These are phyloP conservation scores for Drosophila aff. DNA, from an alignment of 1,140 invertebrate species.

Conservation along the genomic window DNA sequence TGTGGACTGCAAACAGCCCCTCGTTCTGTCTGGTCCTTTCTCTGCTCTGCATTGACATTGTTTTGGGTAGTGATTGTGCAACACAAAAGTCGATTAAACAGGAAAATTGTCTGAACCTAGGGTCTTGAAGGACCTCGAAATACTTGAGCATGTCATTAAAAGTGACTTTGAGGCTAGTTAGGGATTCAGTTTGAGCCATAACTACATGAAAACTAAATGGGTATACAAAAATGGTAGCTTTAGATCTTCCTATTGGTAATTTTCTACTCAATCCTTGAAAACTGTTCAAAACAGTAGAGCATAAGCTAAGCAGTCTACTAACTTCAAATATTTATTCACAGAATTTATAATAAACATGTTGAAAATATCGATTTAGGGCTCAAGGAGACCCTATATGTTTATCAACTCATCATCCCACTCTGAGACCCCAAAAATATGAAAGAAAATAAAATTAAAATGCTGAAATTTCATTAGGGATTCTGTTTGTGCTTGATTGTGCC, in stretches of 20 bases:
- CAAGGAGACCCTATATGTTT: not conserved
- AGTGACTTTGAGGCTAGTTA: not conserved
- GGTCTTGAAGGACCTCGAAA: not conserved
- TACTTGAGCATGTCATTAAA: slow-evolving; percentile 2
- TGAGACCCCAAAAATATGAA: too few relatives aligned
- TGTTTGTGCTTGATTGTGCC: slow-evolving; percentile 7
- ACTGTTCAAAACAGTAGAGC: not conserved
- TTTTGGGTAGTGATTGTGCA: slow-evolving; percentile 45
- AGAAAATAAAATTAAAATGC: slow-evolving; percentile 8
- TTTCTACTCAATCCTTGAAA: not conserved
- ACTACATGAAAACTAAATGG: not conserved
- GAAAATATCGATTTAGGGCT: not conserved
- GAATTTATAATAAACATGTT: not conserved
- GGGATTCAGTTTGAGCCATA: not conserved
- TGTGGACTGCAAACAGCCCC: slow-evolving; percentile 21
- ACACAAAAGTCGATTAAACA: slow-evolving; percentile 45
- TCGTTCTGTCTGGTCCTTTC: slow-evolving; percentile 3
- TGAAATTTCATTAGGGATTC: slow-evolving; percentile 14
- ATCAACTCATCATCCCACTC: not conserved
- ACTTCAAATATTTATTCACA: not conserved
- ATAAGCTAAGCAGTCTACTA: not conserved
- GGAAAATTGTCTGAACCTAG: slow-evolving; percentile 3
- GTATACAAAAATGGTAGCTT: not conserved
- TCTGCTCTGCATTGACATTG: slow-evolving; percentile 24
- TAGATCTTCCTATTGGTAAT: not conserved